Conservation (phyloP, 2,113 vertebrate species). For the Erpornis zantholeuca region DNA sequence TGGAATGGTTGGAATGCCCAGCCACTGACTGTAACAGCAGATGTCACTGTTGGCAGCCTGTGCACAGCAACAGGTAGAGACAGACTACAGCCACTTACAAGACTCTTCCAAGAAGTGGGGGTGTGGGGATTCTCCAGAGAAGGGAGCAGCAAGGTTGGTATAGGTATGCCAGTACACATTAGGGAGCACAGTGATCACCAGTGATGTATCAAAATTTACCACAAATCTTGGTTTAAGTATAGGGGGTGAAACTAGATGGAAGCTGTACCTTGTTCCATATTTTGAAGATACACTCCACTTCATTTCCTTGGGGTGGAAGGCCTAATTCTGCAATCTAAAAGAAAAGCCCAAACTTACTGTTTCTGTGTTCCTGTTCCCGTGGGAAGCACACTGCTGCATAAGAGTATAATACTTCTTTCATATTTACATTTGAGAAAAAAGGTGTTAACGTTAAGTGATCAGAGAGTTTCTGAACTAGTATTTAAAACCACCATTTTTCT, state of each 20-base stretch:
- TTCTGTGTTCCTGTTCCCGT: background rate
- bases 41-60: background rate
- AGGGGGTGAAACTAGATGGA: background rate
- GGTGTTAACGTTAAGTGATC: background rate
- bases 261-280: background rate
- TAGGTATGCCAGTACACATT: rapidly evolving
- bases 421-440: background rate
- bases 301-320: background rate
- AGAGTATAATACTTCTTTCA: background rate
- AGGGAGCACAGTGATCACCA: background rate
- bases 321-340: background rate
- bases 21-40: background rate
- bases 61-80: background rate
- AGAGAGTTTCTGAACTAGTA: background rate
- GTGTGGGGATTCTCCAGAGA: background rate
- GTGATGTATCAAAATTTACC: background rate
- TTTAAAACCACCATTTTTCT: background rate
- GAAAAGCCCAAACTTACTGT: background rate
- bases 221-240: background rate
- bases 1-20: background rate
- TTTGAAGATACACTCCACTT: background rate
- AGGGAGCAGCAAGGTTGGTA: background rate
- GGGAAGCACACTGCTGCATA: rapidly evolving
- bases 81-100: background rate
- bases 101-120: background rate